These are phyloP conservation scores for Gavialis gangeticus DNA, from an alignment of 2,113 vertebrate genomes.

Conservation along the genomic window DNA sequence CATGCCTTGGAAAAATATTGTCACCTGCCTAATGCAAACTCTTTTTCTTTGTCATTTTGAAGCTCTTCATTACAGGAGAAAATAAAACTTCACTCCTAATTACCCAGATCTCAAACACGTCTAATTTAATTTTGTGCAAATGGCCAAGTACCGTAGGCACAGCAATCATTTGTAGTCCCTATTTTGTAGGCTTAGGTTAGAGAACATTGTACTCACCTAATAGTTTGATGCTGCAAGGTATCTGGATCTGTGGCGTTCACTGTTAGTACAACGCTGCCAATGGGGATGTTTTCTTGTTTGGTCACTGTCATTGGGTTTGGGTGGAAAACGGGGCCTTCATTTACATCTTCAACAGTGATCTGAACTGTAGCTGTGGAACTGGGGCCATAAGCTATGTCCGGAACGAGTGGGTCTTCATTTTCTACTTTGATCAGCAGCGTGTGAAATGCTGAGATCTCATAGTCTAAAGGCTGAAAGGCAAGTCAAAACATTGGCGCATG, in stretches of 20 bases:
- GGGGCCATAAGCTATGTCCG: slow-evolving; percentile 88
- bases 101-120: neutral
- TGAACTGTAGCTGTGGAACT: slow-evolving; percentile 94
- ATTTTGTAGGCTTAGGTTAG: accelerated
- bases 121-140: neutral
- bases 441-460: slow-evolving; percentile 89
- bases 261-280: slow-evolving; percentile 89
- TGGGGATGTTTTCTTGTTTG: slow-evolving; percentile 87
- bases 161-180: accelerated
- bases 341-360: slow-evolving; percentile 91
- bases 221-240: slow-evolving; percentile 89
- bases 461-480: slow-evolving; percentile 89
- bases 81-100: neutral
- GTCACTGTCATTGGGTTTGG: slow-evolving; percentile 92
- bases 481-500: neutral
- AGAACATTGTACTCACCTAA: slow-evolving; percentile 83
- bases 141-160: neutral
- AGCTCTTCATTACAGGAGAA: neutral
- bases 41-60: neutral
- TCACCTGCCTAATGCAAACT: neutral
- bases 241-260: slow-evolving; percentile 96
- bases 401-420: slow-evolving; percentile 93
- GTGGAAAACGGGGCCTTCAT: slow-evolving; percentile 94
- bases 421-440: slow-evolving; percentile 94
- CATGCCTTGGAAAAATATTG: neutral